These are phyloP conservation scores for Sibirionetta formosa DNA, from an alignment of 2,797 vertebrate genomes.

Conservation along the genomic window DNA sequence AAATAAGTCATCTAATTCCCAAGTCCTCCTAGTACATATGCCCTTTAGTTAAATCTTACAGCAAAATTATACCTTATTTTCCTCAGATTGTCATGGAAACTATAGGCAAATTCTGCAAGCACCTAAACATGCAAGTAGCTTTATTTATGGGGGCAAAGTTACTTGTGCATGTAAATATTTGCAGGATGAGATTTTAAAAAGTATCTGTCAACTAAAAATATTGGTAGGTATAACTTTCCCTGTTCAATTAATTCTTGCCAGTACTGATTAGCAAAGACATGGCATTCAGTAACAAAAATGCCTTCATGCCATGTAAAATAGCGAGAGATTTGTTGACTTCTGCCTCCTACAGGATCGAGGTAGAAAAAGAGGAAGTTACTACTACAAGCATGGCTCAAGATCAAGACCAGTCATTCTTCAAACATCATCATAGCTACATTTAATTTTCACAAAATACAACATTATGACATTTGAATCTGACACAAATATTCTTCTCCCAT, in stretches of 20 bases:
- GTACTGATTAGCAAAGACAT: constrained; percentile 37
- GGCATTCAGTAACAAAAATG: constrained; percentile 36
- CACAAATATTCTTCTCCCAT: background rate
- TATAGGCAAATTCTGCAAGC: background rate
- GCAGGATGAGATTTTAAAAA: background rate
- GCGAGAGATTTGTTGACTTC: constrained; percentile 62
- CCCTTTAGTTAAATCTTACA: background rate
- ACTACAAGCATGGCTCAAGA: background rate
- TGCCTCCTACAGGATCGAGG: constrained; percentile 73
- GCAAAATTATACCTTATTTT: background rate
- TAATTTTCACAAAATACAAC: background rate
- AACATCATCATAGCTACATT: background rate
- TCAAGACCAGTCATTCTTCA: background rate
- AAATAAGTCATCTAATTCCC: constrained; percentile 1
- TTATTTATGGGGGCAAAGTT: background rate
- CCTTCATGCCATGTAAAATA: constrained; percentile 31
- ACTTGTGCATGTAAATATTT: background rate
- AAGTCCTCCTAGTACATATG: background rate
- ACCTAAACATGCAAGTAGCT: background rate
- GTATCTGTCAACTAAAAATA: background rate
- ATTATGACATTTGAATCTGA: background rate
- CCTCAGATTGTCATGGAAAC: background rate
- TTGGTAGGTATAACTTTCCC: background rate
- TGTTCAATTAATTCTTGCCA: constrained; percentile 59
- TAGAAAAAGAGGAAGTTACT: background rate